Evolutionary conservation across 1,140 invertebrate genomes (phyloP), one percentile per base, ranked within the genome.

Genomic region (Bombus vancouverensis): DNA sequence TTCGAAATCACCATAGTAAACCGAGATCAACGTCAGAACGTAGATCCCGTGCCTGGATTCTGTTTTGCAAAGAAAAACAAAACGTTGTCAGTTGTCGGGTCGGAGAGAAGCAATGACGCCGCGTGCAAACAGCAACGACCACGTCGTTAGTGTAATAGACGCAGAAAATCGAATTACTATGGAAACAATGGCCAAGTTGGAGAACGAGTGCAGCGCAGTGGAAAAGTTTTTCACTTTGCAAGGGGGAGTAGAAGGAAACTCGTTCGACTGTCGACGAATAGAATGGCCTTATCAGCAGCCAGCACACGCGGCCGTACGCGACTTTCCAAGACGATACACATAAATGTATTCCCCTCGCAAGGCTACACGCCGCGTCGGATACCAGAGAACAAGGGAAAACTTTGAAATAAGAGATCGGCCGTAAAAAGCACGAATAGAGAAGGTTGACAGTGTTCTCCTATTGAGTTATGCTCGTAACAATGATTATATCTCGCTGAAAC

Each of bases 211-310:
- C 53, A 77, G n/a, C 44, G 77, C 71, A 85, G 74, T 65, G 79
- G 77, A 89, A 79, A 89, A 79, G 74, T 88, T 89, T 84, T 88
- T 89, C 83, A 89, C 83, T 89, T 92, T 92, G 85, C 88, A 82
- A 72, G 81, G 76, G 70, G 81, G 77, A 68, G 84, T 88, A 82
- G 91, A 91, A 90, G 88, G 86, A 90, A 93, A 94, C 92, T 92
- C 87, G 66, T 80, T 88, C 78, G 91, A 79, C 78, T 78, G 89
- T 90, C 87, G 89, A 91, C 90, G 88, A 76, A 73, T 89, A 88
- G 85, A 89, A 87, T 90, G 87, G 88, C 90, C 91, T 94, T 94
- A 94, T 94, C 93, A 92, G 91, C 76, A 78, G 42, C 65, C 70
- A 87, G 89, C 89, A 91, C 90, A 89, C 92, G 85, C 83, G 87